Percentiles rank a stretch among this genome's conserved stretches.
Conservation (phyloP, 1,140 invertebrate genomes). For the Asobara japonica region DNA sequence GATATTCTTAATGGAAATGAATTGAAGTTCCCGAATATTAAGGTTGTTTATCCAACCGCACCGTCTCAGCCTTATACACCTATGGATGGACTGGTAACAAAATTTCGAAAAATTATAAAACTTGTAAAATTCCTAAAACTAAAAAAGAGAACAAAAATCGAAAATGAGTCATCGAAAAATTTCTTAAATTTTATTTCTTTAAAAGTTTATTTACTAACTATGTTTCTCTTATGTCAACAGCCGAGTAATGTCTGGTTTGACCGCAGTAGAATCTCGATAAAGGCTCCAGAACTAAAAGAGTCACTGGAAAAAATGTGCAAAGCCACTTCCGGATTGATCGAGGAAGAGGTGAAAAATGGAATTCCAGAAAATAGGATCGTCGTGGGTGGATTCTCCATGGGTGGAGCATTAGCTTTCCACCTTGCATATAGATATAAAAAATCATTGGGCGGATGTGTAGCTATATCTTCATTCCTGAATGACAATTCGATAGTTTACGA, state of each 20-base stretch:
- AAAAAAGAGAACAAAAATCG: background rate
- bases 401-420: slow-evolving; percentile 76
- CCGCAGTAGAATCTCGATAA: slow-evolving; percentile 68
- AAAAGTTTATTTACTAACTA: background rate
- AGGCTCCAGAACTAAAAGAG: slow-evolving; percentile 70
- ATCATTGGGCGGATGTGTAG: slow-evolving; percentile 75
- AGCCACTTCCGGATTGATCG: slow-evolving; percentile 70
- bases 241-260: slow-evolving; percentile 78
- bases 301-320: slow-evolving; percentile 70
- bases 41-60: slow-evolving; percentile 77
- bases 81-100: slow-evolving; percentile 68
- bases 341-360: slow-evolving; percentile 71
- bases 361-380: slow-evolving; percentile 74
- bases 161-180: background rate
- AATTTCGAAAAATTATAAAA: slow-evolving; percentile 16
- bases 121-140: too few relatives aligned
- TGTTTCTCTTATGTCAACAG: slow-evolving; percentile 50
- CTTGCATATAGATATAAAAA: slow-evolving; percentile 71
- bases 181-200: background rate
- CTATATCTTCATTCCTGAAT: slow-evolving; percentile 78
- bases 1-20: slow-evolving; percentile 69
- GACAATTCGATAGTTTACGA: slow-evolving; percentile 73
- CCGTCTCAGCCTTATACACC: slow-evolving; percentile 75
- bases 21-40: slow-evolving; percentile 75
- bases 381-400: slow-evolving; percentile 82